Base-by-base conservation (phyloP, 2,888 invertebrate genomes). In the Latrodectus elegans region DNA sequence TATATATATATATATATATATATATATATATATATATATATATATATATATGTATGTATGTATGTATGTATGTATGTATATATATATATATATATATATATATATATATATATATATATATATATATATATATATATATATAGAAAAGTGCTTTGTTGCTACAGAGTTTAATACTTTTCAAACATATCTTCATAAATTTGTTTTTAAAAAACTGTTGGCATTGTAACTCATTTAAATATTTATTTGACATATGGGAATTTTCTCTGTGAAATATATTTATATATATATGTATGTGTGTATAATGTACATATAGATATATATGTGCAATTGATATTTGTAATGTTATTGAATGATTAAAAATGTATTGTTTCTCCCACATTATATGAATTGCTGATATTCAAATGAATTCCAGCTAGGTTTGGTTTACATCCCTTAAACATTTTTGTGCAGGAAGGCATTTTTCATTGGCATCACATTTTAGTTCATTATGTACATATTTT, bases 401-500 rank as follows among this genome's bases (percentile, higher is more conserved):
- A 74, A 52, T 70, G 70, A 53, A 76, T 86, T 77, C 77, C 86
- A 81, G 51, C 64, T 38, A 77, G 60, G 64, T 38, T 87, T 82
- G 81, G 77, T 77, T 82, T 78, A 73, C 81, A 81, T 80, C 73
- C 77, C 14, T 72, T 81, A 71, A 82, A 77, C 78, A 55, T 67
- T 87, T 84, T 75, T 76, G 53, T 81, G 76, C 53, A 82, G 68
- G 26, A 75, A 76, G 49, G 82, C 22, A 77, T 71, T 65, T 85
- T 51, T 86, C 76, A 82, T 78, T 84, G 70, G 84, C 72, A 77
- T 89, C 84, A 60, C 60, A 81, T 82, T 79, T 88, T 88, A 82
- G 78, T 88, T 85, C 85, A 82, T 89, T 84, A 60, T 89, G 89
- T 89, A 89, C 22, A 89, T 89, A 89, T 85, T 84, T 86, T 86